Base-by-base conservation (phyloP, 2,888 invertebrate genomes). In the Morinoia aosen region DNA sequence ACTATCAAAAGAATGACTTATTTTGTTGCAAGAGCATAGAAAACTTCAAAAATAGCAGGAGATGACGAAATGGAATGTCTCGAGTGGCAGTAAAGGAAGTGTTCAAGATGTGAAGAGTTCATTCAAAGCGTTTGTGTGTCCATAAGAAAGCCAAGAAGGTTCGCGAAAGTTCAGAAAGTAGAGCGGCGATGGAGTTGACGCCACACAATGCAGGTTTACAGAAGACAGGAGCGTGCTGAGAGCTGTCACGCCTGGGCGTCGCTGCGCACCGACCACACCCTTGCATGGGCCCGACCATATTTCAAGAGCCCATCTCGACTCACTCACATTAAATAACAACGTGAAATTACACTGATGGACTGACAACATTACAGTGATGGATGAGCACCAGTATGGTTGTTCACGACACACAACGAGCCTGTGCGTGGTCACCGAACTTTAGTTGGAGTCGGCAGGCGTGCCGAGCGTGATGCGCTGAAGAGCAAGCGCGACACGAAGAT, bases 281-380 rank as follows among this genome's bases (percentile, higher is more conserved):
- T 76, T 76, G 76, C 76, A 76, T 76, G 76, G 25, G 76, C 76
- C 76, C 33, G 76, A 33, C 76, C 76, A 76, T 76, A 76, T 76
- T 76, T 76, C 76, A 76, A 33, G 33, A 16, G 61, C 76, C 8
- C 33, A 76, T 25, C 76, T 76, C 76, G 25, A 16, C 76, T 76
- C 76, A 76, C 76, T 16, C 76, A 76, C 76, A 76, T 76, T 76
- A 76, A 76, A 76, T 76, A 76, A 33, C 76, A 76, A 33, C 33
- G 33, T 76, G 76, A 76, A 76, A 76, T 76, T 76, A 76, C 76
- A 76, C 76, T 76, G 76, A 76, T 76, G 76, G 76, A 76, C 76
- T 76, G 76, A 76, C 76, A 76, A 76, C 76, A 76, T 76, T 76
- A 76, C 76, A 76, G 76, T 76, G 76, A 76, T 76, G 76, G 33